Percentiles rank a stretch among this genome's conserved stretches.
Conservation (phyloP, 2,797 vertebrate genomes). For the Hydrocynus forskahlii region DNA sequence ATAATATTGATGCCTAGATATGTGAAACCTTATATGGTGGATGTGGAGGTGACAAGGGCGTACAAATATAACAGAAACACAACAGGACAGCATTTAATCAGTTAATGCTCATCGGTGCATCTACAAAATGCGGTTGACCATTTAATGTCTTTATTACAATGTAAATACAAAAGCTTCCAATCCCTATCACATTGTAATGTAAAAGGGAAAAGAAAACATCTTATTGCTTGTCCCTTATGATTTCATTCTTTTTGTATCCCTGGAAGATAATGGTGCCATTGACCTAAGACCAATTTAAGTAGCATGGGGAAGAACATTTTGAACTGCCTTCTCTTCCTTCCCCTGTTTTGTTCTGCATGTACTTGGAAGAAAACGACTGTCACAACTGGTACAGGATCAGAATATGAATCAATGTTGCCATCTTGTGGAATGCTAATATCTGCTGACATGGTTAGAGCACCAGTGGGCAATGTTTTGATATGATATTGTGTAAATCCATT, state of each 20-base stretch:
- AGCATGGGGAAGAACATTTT: slow-evolving; percentile 24
- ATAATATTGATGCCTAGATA: not conserved
- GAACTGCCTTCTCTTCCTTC: slow-evolving; percentile 3
- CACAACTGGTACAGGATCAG: slow-evolving; percentile 18
- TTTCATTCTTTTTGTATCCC: slow-evolving; percentile 2
- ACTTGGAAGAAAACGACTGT: not conserved
- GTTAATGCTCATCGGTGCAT: not conserved
- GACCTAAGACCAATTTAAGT: slow-evolving; percentile 5
- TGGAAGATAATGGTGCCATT: not conserved
- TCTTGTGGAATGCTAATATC: slow-evolving; percentile 59
- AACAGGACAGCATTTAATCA: not conserved
- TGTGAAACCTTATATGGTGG: not conserved
- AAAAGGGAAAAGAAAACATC: not conserved
- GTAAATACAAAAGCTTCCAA: too few species aligned
- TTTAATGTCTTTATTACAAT: not conserved
- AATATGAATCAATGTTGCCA: slow-evolving; percentile 65
- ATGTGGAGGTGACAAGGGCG: not conserved
- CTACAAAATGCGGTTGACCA: not conserved
- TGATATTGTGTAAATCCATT: not conserved
- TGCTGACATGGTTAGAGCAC: slow-evolving; percentile 1
- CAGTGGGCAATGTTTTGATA: not conserved
- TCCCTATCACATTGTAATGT: not conserved
- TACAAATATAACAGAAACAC: not conserved
- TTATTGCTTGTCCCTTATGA: not conserved
- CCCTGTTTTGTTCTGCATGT: not conserved